Evolutionary conservation across 2,888 invertebrate genomes (phyloP).

Genomic region (Axea sp.): DNA sequence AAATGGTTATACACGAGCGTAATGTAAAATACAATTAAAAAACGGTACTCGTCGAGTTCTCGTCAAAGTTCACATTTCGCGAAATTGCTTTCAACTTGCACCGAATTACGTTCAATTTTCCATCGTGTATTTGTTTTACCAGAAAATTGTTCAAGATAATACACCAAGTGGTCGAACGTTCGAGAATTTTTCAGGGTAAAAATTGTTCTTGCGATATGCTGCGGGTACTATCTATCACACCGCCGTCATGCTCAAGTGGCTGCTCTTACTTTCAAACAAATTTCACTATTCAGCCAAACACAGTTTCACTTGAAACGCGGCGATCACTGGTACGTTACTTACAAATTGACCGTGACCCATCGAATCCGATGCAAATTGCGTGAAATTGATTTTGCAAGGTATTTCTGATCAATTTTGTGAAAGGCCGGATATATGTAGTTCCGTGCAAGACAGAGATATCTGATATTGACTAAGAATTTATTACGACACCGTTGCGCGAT

Average conservation of each 20-base stretch:
- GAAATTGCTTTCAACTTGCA: too few species aligned
- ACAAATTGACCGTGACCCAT: constrained; percentile 69
- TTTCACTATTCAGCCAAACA: constrained; percentile 65
- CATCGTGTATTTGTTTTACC: too few species aligned
- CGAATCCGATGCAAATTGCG: constrained; percentile 62
- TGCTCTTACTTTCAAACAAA: constrained; percentile 67
- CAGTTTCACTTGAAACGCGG: constrained; percentile 64
- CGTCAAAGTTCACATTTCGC: too few species aligned
- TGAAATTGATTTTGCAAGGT: constrained; percentile 66
- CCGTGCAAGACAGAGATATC: constrained; percentile 9
- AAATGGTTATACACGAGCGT: too few species aligned
- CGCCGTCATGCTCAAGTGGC: constrained; percentile 50
- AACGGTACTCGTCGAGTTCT: too few species aligned
- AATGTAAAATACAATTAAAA: too few species aligned
- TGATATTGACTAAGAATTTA: constrained; percentile 32
- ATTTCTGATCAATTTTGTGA: constrained; percentile 51
- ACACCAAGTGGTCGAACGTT: constrained; percentile 4
- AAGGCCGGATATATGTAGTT: constrained; percentile 51
- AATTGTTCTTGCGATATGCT: constrained; percentile 27
- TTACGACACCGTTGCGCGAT: constrained; percentile 34
- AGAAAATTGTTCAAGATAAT: not conserved
- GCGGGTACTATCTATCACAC: constrained; percentile 23
- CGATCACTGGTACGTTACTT: constrained; percentile 51
- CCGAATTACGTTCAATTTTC: too few species aligned
- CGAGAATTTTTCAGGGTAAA: constrained; percentile 20